Conservation (phyloP, 1,140 invertebrate species). For the Drosophila repletoides region DNA sequence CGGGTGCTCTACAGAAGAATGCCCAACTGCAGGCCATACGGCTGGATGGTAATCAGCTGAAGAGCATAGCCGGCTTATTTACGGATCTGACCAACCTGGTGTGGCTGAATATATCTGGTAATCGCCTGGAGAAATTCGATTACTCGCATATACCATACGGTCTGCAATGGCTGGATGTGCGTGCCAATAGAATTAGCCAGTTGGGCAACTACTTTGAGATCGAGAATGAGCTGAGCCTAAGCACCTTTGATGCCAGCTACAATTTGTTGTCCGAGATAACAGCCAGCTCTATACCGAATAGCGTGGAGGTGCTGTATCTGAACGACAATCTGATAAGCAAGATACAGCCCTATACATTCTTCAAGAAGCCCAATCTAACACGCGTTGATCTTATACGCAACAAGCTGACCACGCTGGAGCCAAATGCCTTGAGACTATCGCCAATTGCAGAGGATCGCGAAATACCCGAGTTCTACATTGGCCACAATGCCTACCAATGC, state of each 20-base stretch:
- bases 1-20: constrained; percentile 92
- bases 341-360: constrained; percentile 96
- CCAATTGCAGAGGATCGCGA: constrained; percentile 89
- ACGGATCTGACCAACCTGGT: constrained; percentile 93
- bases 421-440: constrained; percentile 92
- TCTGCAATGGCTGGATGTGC: constrained; percentile 95
- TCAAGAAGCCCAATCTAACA: constrained; percentile 95
- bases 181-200: constrained; percentile 92
- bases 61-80: constrained; percentile 92
- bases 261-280: constrained; percentile 94
- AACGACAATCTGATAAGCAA: constrained; percentile 93
- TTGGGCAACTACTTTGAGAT: constrained; percentile 95
- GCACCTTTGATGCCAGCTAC: constrained; percentile 92
- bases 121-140: constrained; percentile 94
- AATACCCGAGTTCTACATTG: constrained; percentile 95
- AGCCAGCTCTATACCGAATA: constrained; percentile 92
- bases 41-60: constrained; percentile 93
- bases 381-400: constrained; percentile 93
- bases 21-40: constrained; percentile 92
- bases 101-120: constrained; percentile 96
- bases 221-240: constrained; percentile 91
- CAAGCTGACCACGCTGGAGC: constrained; percentile 91
- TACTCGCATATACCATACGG: constrained; percentile 95
- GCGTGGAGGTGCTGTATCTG: constrained; percentile 91
- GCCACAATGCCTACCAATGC: constrained; percentile 94